A percentile compares a stretch with the other conserved stretches of the same genome.
These are phyloP conservation scores for Entomobrya proxima DNA, from an alignment of 2,888 invertebrate genomes.

Conservation along the genomic window DNA sequence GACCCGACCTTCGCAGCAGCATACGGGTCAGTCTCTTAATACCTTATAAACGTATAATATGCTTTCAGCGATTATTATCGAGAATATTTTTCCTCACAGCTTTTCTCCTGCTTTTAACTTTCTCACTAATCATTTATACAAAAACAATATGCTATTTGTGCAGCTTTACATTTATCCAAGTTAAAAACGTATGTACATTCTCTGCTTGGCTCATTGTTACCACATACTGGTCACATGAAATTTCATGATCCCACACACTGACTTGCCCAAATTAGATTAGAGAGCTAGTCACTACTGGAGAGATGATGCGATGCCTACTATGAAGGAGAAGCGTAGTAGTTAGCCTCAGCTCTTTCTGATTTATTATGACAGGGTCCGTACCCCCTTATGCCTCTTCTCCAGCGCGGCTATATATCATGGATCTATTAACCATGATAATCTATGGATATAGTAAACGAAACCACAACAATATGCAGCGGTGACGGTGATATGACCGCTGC, in stretches of 20 bases:
- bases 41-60: constrained; percentile 39
- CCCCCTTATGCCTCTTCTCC: constrained; percentile 72
- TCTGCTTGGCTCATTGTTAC: constrained; percentile 63
- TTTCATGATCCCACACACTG: constrained; percentile 76
- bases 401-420: constrained; percentile 59
- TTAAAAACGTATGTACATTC: constrained; percentile 9
- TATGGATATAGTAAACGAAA: neutral
- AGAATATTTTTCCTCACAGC: constrained; percentile 29
- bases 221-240: constrained; percentile 75
- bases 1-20: constrained; percentile 91
- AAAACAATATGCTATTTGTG: neutral
- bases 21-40: constrained; percentile 87
- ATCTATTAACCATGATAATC: constrained; percentile 31
- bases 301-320: constrained; percentile 47
- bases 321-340: constrained; percentile 51
- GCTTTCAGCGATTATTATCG: constrained; percentile 38
- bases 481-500: neutral
- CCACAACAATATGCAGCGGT: constrained; percentile 37
- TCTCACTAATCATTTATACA: constrained; percentile 29
- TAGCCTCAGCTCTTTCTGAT: constrained; percentile 72
- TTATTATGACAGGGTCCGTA: constrained; percentile 75
- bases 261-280: constrained; percentile 76
- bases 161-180: neutral
- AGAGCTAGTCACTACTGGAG: constrained; percentile 74
- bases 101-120: constrained; percentile 45